Percentiles rank a stretch among this genome's conserved stretches.
Evolutionary conservation across 2,797 vertebrate genomes (phyloP).

Genomic region (Pantherophis vulpinus): DNA sequence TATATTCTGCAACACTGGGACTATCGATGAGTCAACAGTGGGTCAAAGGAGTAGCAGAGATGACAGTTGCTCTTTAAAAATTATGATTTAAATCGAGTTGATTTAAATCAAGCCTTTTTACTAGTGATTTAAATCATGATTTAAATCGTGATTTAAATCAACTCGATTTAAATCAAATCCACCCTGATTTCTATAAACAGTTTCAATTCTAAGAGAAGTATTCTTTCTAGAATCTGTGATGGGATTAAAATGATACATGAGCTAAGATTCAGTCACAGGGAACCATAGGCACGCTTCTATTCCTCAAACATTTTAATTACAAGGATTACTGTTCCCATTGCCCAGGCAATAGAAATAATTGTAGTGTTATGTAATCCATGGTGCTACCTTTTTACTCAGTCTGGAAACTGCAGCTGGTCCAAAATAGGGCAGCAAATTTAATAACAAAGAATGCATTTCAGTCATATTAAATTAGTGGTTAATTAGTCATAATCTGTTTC

Average conservation of each 20-base stretch:
- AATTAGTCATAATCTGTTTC: background rate
- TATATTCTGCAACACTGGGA: no score
- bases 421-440: background rate
- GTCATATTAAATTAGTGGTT: background rate
- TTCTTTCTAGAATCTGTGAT: background rate
- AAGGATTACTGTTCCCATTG: background rate
- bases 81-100: no score
- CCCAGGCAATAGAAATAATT: background rate
- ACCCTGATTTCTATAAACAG: background rate
- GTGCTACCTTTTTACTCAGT: background rate
- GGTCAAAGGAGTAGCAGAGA: no score
- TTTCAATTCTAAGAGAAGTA: background rate
- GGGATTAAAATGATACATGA: background rate
- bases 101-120: no score
- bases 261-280: background rate
- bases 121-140: no score
- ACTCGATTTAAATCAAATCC: no score
- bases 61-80: no score
- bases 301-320: background rate
- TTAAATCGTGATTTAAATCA: no score
- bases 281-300: background rate
- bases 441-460: background rate
- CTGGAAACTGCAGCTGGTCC: background rate
- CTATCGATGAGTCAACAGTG: no score
- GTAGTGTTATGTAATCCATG: background rate